Percentiles rank a stretch among this genome's conserved stretches.
Evolutionary conservation across 2,797 vertebrate genomes (phyloP).

Genomic region (Paramormyrops hopkinsi): DNA sequence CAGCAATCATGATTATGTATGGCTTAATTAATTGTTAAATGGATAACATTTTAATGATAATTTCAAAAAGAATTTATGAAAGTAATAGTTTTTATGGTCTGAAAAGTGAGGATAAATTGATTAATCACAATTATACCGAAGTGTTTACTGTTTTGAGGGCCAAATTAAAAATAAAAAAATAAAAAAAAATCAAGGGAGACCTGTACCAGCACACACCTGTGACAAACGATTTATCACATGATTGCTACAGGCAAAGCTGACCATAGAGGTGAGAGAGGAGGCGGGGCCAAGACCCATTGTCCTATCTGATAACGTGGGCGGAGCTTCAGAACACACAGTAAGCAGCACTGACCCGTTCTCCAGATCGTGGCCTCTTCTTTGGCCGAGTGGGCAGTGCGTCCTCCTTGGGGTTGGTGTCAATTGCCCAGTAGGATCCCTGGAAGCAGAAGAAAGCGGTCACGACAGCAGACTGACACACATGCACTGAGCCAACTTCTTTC

Average conservation of each 20-base stretch:
- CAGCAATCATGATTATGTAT: not conserved
- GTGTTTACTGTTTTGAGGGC: not conserved
- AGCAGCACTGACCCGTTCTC: conserved; percentile 73
- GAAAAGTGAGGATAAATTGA: not conserved
- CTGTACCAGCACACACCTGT: not conserved
- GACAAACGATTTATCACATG: not conserved
- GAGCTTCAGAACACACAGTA: not conserved
- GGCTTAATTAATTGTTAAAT: not conserved
- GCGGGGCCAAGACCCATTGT: not conserved
- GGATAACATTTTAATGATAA: not conserved
- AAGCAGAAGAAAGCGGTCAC: conserved; percentile 36
- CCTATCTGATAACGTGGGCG: not conserved
- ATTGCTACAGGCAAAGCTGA: not conserved
- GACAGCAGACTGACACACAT: not conserved
- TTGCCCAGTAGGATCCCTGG: conserved; percentile 89
- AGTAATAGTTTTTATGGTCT: not conserved
- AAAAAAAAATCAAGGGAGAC: not conserved
- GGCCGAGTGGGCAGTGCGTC: conserved; percentile 80
- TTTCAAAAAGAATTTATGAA: conserved; percentile 1
- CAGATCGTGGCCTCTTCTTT: conserved; percentile 88
- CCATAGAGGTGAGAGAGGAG: not conserved
- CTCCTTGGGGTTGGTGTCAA: conserved; percentile 89
- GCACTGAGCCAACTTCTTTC: not conserved
- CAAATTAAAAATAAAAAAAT: not conserved
- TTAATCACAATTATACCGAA: not conserved